Evolutionary conservation across 2,888 invertebrate species (phyloP).

Genomic region (Rugalucina vietnamica): DNA sequence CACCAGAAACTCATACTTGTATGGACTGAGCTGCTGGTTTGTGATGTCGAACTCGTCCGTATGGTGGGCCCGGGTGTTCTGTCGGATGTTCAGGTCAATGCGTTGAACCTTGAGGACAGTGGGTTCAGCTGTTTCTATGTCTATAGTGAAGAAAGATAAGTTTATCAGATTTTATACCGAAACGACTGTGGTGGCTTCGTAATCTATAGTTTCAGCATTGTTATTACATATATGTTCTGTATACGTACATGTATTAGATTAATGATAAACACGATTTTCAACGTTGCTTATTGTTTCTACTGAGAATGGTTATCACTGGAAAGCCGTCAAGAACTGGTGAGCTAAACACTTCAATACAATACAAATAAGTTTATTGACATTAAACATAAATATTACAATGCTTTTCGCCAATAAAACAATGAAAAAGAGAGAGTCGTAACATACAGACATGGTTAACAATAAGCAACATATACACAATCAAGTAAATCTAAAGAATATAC

Average conservation of each 20-base stretch:
- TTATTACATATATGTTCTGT: no score
- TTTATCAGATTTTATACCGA: background rate
- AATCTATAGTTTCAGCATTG: background rate
- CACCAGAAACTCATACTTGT: slow-evolving; percentile 87
- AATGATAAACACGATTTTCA: background rate
- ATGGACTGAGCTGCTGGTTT: background rate
- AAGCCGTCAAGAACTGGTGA: no score
- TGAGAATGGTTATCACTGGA: no score
- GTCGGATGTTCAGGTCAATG: slow-evolving; percentile 89
- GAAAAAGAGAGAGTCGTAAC: no score
- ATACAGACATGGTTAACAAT: no score
- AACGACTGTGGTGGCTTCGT: background rate
- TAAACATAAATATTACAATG: no score
- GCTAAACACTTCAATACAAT: no score
- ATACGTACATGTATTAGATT: no score
- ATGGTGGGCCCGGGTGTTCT: slow-evolving; percentile 89
- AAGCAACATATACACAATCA: no score
- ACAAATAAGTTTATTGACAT: no score
- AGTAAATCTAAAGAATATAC: no score
- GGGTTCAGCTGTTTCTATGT: slow-evolving; percentile 83
- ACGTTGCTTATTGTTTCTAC: background rate
- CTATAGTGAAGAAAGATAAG: background rate
- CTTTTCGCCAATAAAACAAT: no score
- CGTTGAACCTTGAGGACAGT: slow-evolving; percentile 68
- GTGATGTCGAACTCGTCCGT: slow-evolving; percentile 88